phyloP scores from a whole-genome alignment of 2,888 invertebrate species.

The Idaea aversata region DNA sequence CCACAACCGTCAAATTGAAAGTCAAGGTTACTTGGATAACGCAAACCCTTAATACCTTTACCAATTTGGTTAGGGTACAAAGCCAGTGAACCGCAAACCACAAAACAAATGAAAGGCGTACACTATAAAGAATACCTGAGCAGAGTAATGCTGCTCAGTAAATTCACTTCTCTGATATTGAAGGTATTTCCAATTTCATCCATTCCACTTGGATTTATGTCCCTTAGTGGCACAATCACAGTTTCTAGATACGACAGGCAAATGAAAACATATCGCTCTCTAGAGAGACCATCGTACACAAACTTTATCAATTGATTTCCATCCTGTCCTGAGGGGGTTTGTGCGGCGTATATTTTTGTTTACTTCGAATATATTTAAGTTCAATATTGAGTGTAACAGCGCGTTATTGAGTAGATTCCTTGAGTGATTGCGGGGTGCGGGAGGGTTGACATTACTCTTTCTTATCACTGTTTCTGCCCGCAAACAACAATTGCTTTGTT shows the following conservation, averaged over 20 bases:
- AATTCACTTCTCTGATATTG: background rate
- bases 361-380: conserved; percentile 36
- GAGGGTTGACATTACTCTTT: background rate
- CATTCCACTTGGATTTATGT: conserved; percentile 33
- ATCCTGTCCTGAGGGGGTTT: conserved; percentile 40
- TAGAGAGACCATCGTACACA: conserved; percentile 43
- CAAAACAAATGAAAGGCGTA: background rate
- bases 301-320: conserved; percentile 66
- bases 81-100: background rate
- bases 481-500: background rate
- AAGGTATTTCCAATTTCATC: conserved; percentile 12
- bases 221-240: conserved; percentile 37
- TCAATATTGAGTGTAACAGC: background rate
- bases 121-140: background rate
- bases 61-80: background rate
- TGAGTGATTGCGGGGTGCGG: background rate
- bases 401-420: background rate
- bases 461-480: background rate
- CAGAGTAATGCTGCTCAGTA: background rate
- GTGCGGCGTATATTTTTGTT: conserved; percentile 40
- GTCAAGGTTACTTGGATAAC: background rate
- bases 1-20: background rate
- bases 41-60: background rate
- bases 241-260: conserved; percentile 49
- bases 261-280: conserved; percentile 60